Conservation (phyloP, 2,113 vertebrate genomes). For the Siphamia tubifer region DNA sequence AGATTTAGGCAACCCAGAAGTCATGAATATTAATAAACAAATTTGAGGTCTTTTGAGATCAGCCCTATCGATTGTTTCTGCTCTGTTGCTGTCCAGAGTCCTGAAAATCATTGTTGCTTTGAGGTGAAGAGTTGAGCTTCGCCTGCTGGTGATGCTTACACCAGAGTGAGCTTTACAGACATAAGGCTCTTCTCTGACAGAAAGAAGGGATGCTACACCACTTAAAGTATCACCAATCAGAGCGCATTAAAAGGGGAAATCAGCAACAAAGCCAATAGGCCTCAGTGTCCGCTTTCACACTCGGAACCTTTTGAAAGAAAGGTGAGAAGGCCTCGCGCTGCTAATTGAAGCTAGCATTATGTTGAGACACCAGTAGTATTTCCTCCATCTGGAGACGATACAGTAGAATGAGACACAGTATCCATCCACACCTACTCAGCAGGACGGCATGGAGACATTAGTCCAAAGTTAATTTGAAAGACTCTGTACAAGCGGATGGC, state of each 20-base stretch:
- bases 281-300: constrained; percentile 20
- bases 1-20: no score
- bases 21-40: no score
- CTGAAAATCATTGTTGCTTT: constrained; percentile 8
- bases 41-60: no score
- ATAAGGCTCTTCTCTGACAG: not conserved
- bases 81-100: not conserved
- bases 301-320: constrained; percentile 17
- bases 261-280: constrained; percentile 3
- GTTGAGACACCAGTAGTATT: constrained; percentile 27
- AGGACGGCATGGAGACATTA: constrained; percentile 33
- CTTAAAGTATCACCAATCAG: constrained; percentile 56
- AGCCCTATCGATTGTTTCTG: constrained; percentile 1
- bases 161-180: not conserved
- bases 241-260: constrained; percentile 32
- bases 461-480: constrained; percentile 61
- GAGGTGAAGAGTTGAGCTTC: not conserved
- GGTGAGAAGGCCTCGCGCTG: constrained; percentile 10
- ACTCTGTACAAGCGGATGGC: constrained; percentile 22
- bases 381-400: constrained; percentile 37
- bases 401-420: constrained; percentile 13
- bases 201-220: constrained; percentile 29
- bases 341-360: constrained; percentile 33
- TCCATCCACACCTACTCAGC: constrained; percentile 9
- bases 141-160: constrained; percentile 7